Evolutionary conservation across 1,140 invertebrate genomes (phyloP), one percentile per base, ranked within the genome.

Genomic region (Mactra quadrangularis): DNA sequence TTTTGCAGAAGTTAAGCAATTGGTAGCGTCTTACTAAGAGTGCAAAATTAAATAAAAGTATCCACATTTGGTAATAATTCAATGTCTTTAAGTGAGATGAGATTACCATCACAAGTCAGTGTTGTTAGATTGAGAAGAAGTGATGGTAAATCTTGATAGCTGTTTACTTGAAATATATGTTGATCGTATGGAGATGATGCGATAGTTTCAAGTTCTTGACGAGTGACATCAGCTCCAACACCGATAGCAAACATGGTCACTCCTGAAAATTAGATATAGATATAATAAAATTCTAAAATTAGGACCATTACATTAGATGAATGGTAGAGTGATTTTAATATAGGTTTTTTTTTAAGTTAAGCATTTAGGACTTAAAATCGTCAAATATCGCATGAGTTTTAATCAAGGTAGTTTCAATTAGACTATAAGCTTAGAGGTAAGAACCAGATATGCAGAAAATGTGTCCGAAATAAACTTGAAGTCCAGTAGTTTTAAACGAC

Each of bases 31-130:
- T n/a, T n/a, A n/a, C n/a, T n/a, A n/a, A n/a, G n/a, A n/a, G n/a
- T n/a, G n/a, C n/a, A n/a, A n/a, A n/a, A n/a, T n/a, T n/a, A n/a
- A n/a, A n/a, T n/a, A n/a, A n/a, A n/a, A n/a, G n/a, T n/a, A n/a
- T n/a, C n/a, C n/a, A n/a, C n/a, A n/a, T n/a, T n/a, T n/a, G n/a
- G n/a, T n/a, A n/a, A n/a, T n/a, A n/a, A n/a, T n/a, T n/a, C n/a
- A n/a, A n/a, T n/a, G n/a, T n/a, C n/a, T n/a, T n/a, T n/a, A n/a
- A n/a, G n/a, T n/a, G n/a, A n/a, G n/a, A n/a, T n/a, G n/a, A n/a
- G n/a, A n/a, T 47, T 68, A 68, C 64, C 64, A 47, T 68, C 45
- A 47, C 64, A 68, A 4, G 64, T 68, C 25, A 45, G 22, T 9
- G 64, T 50, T 3, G 41, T 68, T 11, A 68, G 13, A 19, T 50